Conservation (phyloP, 1,140 invertebrate species). For the Caenorhabditis brenneri region DNA sequence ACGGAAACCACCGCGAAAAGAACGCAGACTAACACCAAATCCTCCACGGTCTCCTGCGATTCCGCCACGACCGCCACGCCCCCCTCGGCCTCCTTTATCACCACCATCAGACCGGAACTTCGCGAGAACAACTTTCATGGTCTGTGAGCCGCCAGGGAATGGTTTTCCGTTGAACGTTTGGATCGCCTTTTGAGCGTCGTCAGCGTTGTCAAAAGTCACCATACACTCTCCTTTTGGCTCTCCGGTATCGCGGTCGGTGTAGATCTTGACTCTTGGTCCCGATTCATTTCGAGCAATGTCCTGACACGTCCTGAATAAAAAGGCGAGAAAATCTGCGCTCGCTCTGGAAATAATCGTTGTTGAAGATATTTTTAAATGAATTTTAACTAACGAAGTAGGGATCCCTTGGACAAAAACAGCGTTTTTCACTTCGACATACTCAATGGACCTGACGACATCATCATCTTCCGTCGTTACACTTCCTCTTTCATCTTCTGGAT, state of each 20-base stretch:
- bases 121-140: constrained; percentile 44
- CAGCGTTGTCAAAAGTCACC: constrained; percentile 93
- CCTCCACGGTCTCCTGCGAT: constrained; percentile 76
- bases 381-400: not conserved
- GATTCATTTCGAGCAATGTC: constrained; percentile 82
- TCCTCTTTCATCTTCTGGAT: not conserved
- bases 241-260: constrained; percentile 82
- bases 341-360: constrained; percentile 40
- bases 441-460: constrained; percentile 44
- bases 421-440: constrained; percentile 56
- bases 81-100: constrained; percentile 66
- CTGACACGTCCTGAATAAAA: constrained; percentile 72
- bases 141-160: constrained; percentile 26
- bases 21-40: constrained; percentile 81
- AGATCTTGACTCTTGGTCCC: constrained; percentile 95
- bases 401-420: constrained; percentile 57
- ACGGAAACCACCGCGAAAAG: constrained; percentile 47
- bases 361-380: not conserved
- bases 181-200: constrained; percentile 91
- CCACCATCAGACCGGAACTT: constrained; percentile 52
- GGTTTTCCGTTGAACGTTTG: constrained; percentile 84
- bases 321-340: constrained; percentile 50
- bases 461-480: constrained; percentile 50
- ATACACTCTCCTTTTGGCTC: constrained; percentile 83
- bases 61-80: constrained; percentile 34